A percentile compares a stretch with the other conserved stretches of the same genome.
Conservation (phyloP, 1,140 invertebrate genomes). For the Drosophila truncata region DNA sequence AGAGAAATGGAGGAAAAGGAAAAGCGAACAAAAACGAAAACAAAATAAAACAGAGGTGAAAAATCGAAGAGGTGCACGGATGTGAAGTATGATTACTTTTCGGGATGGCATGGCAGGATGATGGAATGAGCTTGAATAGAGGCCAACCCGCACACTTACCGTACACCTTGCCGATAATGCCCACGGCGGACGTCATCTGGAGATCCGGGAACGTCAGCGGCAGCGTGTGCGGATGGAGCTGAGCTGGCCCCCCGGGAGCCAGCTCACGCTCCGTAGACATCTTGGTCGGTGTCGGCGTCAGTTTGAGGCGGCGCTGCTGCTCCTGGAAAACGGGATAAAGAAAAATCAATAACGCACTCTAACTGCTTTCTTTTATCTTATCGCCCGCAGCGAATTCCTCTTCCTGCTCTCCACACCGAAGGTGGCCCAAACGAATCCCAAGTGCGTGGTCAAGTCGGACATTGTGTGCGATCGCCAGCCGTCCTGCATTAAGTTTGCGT, state of each 20-base stretch:
- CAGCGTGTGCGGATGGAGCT: constrained; percentile 84
- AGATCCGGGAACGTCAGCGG: constrained; percentile 86
- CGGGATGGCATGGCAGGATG: neutral
- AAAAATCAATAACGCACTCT: constrained; percentile 21
- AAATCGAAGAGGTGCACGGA: constrained; percentile 51
- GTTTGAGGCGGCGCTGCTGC: constrained; percentile 71
- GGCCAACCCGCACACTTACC: constrained; percentile 80
- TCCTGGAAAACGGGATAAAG: constrained; percentile 41
- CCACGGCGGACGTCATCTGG: constrained; percentile 87
- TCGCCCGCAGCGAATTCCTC: constrained; percentile 89
- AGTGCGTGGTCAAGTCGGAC: constrained; percentile 91
- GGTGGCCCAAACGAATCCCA: constrained; percentile 90
- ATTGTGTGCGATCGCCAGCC: constrained; percentile 92
- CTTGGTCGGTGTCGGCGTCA: constrained; percentile 84
- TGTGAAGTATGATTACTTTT: constrained; percentile 25
- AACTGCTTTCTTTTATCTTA: constrained; percentile 1
- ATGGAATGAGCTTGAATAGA: neutral
- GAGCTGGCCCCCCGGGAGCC: constrained; percentile 85
- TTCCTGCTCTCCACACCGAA: constrained; percentile 89
- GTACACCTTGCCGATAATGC: constrained; percentile 88
- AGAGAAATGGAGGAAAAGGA: constrained; percentile 37
- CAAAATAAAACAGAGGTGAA: constrained; percentile 24
- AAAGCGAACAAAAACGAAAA: constrained; percentile 18
- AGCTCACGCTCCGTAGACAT: constrained; percentile 86
- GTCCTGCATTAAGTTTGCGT: constrained; percentile 88